Evolutionary conservation across 2,888 invertebrate genomes (phyloP), one percentile per base, ranked within the genome.

Genomic region (Cantharis flavilabris): DNA sequence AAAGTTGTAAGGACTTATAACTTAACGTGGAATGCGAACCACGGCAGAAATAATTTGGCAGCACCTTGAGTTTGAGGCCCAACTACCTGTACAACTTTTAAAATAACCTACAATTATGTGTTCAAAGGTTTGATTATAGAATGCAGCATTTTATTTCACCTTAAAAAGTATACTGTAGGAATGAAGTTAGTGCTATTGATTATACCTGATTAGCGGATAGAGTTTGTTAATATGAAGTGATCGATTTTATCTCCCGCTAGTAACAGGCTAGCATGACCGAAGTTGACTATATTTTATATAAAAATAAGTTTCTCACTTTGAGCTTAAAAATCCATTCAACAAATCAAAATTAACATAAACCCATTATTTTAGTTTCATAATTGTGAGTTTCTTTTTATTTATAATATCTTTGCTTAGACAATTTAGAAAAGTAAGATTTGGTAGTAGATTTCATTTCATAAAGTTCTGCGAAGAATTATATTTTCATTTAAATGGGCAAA

Each of bases 401-500:
- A 67, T 67, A 67, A 18, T 67, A 23, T 26, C n/a, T 67, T 67
- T 67, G 65, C 26, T 67, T 67, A 67, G 65, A 67, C n/a, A 7
- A 67, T 67, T 67, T 67, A 23, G 65, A 26, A 67, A 69, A 75
- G n/a, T 70, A 63, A 70, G 63, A 49, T 64, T 16, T 65, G 65
- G 70, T 64, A 70, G 65, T 71, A 71, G 74, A 20, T 71, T 71
- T 23, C 23, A 13, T 18, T 70, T 49, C 49, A 70, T 73, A 75
- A 77, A 74, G 33, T 74, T 74, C 62, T 72, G 67, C 81, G 49
- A 77, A 81, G 81, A 82, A 83, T 82, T 79, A 81, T 83, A 81
- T 82, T 82, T 82, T 81, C 80, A 84, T 85, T 84, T 84, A 84
- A 84, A 84, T 84, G 84, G 82, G 81, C 83, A 85, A 85, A 85